Conservation (phyloP, 2,797 vertebrate species). For the Syngnathus acus region DNA sequence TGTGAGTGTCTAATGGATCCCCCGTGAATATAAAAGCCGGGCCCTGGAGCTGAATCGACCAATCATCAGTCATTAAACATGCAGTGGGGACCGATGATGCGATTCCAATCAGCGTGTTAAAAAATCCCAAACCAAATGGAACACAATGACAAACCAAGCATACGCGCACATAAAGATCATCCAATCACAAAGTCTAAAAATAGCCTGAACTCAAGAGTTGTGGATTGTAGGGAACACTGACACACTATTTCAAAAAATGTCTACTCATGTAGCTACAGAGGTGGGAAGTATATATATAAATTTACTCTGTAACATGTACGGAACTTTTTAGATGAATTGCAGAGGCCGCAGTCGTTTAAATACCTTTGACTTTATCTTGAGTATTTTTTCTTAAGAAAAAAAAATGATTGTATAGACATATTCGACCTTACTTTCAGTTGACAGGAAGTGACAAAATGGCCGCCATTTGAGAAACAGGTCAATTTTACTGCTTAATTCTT, state of each 20-base stretch:
- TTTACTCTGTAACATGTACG: background rate
- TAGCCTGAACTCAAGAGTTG: constrained; percentile 30
- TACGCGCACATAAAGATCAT: constrained; percentile 32
- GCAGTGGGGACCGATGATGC: constrained; percentile 50
- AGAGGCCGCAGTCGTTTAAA: background rate
- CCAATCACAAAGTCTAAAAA: constrained; percentile 27
- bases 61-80: constrained; percentile 54
- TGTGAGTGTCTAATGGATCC: constrained; percentile 52
- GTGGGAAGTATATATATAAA: background rate
- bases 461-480: too few relatives aligned
- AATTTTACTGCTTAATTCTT: too few relatives aligned
- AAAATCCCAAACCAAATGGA: constrained; percentile 24
- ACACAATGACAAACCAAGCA: constrained; percentile 41
- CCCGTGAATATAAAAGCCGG: constrained; percentile 42
- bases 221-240: constrained; percentile 22
- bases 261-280: background rate
- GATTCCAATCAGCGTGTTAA: constrained; percentile 47
- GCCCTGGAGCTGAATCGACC: constrained; percentile 49
- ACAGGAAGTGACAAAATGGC: too few relatives aligned
- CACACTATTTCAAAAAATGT: background rate
- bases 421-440: too few relatives aligned
- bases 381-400: too few relatives aligned
- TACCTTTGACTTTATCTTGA: background rate
- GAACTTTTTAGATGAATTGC: background rate
- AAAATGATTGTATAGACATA: too few relatives aligned